These are phyloP conservation scores for Nibea albiflora DNA, from an alignment of 2,113 vertebrate species.

Conservation along the genomic window DNA sequence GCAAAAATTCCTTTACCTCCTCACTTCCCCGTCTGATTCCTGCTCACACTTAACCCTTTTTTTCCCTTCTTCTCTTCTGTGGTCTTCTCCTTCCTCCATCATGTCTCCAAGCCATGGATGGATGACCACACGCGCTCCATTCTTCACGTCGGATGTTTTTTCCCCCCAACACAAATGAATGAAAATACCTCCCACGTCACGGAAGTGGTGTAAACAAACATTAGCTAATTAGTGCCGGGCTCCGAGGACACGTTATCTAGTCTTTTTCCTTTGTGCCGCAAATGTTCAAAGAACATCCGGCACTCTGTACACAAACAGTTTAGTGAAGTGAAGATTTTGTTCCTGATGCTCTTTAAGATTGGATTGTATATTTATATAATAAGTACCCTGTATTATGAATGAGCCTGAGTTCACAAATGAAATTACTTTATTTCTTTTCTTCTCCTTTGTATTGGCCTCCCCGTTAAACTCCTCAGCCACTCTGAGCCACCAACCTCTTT, in stretches of 20 bases:
- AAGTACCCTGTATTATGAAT: not conserved
- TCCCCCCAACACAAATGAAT: slow-evolving; percentile 36
- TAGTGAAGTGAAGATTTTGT: slow-evolving; percentile 7
- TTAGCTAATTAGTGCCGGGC: slow-evolving; percentile 19
- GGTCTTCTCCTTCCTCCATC: slow-evolving; percentile 7
- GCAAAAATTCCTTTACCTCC: slow-evolving; percentile 41
- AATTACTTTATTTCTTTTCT: not conserved
- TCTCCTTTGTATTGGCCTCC: not conserved
- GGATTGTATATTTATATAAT: too few species aligned
- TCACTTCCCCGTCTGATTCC: slow-evolving; percentile 17
- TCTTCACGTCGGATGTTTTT: slow-evolving; percentile 31
- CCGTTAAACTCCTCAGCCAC: slow-evolving; percentile 1
- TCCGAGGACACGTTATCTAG: slow-evolving; percentile 14
- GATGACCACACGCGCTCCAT: slow-evolving; percentile 22
- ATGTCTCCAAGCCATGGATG: slow-evolving; percentile 22
- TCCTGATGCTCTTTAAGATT: not conserved
- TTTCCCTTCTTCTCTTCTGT: not conserved
- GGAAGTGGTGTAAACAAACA: slow-evolving; percentile 54
- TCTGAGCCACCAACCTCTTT: slow-evolving; percentile 4
- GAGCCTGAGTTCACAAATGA: not conserved
- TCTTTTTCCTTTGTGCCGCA: not conserved
- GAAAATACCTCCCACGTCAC: slow-evolving; percentile 32
- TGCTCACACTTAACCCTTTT: not conserved
- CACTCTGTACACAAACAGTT: slow-evolving; percentile 19
- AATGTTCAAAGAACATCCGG: slow-evolving; percentile 34